Evolutionary conservation across 2,797 vertebrate species (phyloP).

Genomic region (Tenualosa ilisha): DNA sequence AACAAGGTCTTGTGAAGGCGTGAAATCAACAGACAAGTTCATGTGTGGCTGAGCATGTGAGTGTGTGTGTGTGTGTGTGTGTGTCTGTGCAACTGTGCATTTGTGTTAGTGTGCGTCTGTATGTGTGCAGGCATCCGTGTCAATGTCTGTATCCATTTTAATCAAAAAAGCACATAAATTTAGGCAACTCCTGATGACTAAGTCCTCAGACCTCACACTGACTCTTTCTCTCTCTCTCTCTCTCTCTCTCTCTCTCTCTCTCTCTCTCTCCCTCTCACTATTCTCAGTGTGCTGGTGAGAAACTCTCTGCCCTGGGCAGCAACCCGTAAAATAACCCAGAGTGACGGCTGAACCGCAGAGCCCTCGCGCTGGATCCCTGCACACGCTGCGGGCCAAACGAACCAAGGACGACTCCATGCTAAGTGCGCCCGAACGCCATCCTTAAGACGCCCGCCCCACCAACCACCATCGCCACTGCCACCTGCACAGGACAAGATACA

Average conservation of each 20-base stretch:
- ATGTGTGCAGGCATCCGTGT: not conserved
- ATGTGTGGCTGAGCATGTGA: not conserved
- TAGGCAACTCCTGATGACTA: not conserved
- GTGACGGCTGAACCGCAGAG: slow-evolving; percentile 27
- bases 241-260: slow-evolving; percentile 21
- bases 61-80: not conserved
- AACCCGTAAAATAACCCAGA: slow-evolving; percentile 46
- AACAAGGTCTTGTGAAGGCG: not conserved
- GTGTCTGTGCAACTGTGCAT: not conserved
- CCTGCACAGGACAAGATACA: not conserved
- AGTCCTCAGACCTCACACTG: not conserved
- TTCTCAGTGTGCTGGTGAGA: slow-evolving; percentile 27
- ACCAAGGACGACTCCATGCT: slow-evolving; percentile 2
- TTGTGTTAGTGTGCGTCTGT: not conserved
- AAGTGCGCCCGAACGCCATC: slow-evolving; percentile 15
- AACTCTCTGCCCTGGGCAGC: slow-evolving; percentile 31
- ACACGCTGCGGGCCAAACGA: slow-evolving; percentile 16
- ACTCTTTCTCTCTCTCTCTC: slow-evolving; percentile 55
- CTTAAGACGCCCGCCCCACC: slow-evolving; percentile 23
- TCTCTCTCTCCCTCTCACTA: slow-evolving; percentile 20
- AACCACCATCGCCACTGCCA: not conserved
- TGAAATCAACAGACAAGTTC: not conserved
- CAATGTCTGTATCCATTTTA: not conserved
- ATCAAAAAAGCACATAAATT: not conserved
- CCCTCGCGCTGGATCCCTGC: slow-evolving; percentile 30